Percentiles rank a stretch among this genome's conserved stretches.
Evolutionary conservation across 2,797 vertebrate species (phyloP).

Genomic region (Synaphobranchus kaupii): DNA sequence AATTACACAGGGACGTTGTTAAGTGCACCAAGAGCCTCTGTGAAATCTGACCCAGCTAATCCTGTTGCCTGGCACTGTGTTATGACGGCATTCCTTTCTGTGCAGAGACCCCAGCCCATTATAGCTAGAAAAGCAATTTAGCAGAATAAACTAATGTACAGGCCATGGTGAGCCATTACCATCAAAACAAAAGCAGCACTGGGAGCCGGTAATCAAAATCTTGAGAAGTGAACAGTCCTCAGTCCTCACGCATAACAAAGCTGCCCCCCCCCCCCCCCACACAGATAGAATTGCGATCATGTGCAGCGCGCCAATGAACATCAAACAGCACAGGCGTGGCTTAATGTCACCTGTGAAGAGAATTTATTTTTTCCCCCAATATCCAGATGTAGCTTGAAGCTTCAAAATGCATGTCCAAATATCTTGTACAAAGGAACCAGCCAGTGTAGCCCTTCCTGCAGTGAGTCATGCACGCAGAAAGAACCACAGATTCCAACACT

Average conservation of each 20-base stretch:
- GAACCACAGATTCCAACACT: background rate
- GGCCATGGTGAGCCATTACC: background rate
- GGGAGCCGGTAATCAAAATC: background rate
- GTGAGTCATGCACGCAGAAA: background rate
- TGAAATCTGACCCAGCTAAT: slow-evolving; percentile 13
- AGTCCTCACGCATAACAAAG: background rate
- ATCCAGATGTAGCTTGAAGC: background rate
- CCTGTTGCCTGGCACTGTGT: slow-evolving; percentile 26
- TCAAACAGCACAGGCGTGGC: background rate
- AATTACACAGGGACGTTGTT: slow-evolving; percentile 9
- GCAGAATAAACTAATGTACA: background rate
- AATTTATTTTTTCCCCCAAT: background rate
- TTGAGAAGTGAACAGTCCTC: background rate
- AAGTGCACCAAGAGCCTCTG: background rate
- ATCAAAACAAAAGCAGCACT: background rate
- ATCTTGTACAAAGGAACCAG: background rate
- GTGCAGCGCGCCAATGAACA: background rate
- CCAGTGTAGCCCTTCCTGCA: background rate
- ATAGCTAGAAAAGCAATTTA: slow-evolving; percentile 20
- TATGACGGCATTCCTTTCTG: background rate
- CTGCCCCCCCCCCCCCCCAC: background rate
- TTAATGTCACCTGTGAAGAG: background rate
- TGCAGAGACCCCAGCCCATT: background rate
- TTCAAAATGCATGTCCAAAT: background rate
- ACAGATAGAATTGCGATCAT: background rate